Evolutionary conservation across 30 jellyfish, hydroid and myxozoan genomes (phyloP), one percentile per base, ranked within the genome.

Genomic region (Pseudorhiza aurosa): DNA sequence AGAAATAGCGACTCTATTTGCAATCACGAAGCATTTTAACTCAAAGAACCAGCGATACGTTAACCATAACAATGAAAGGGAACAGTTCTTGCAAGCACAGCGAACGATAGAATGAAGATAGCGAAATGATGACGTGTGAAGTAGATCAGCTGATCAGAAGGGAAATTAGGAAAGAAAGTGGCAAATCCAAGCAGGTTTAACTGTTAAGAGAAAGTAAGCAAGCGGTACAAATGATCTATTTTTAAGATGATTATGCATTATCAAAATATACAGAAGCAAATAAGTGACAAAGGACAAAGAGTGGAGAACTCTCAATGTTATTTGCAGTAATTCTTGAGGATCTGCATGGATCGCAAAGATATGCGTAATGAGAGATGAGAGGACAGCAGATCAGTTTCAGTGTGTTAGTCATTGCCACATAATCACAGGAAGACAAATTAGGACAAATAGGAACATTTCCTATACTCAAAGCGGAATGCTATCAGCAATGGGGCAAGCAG

Each of bases 231-330:
- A 53, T 53, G 67, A 19, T 19, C 67, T 53, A 53, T 53, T 53
- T 53, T 19, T 10, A 53, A 53, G 67, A 19, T 53, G 2, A 2
- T 10, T 10, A 1, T 64, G 58, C 53, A 33, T 64, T 64, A 10
- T 64, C 36, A 39, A 30, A 22, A 0, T 30, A 64, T 64, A 26
- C 77, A 29, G 58, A 22, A 19, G 31, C 77, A 64, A 64, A 64
- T 64, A 64, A 64, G 32, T 64, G 77, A 64, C 77, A 64, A 64
- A 64, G 77, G 21, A 64, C 59, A 64, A 64, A 18, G 67, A 53
- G 9, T n/a, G n/a, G n/a, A n/a, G n/a, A n/a, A n/a, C n/a, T n/a
- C 2, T n/a, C 22, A 53, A 53, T 53, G 24, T 53, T 53, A 39
- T 53, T 53, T 2, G 62, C 5, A 8, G 24, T 53, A 36, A 21